phyloP scores from a whole-genome alignment of 1,140 invertebrate genomes.

The Leucophenga varia region DNA sequence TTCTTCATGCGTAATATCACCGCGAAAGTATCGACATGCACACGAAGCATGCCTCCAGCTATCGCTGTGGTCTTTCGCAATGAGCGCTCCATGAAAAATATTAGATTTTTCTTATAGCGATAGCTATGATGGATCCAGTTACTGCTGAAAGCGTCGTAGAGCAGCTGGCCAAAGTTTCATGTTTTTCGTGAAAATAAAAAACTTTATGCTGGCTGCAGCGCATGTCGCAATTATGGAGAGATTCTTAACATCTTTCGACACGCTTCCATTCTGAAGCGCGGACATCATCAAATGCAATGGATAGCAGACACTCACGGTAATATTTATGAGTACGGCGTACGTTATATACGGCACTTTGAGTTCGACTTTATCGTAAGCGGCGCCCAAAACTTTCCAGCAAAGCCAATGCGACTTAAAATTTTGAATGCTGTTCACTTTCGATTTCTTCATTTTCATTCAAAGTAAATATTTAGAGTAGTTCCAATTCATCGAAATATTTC shows the following conservation, averaged over 20 bases:
- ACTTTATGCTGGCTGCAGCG: conserved; percentile 30
- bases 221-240: conserved; percentile 26
- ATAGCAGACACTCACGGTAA: conserved; percentile 29
- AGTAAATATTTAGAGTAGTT: too few species aligned
- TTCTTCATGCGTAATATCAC: conserved; percentile 31
- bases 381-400: conserved; percentile 14
- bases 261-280: conserved; percentile 19
- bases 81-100: conserved; percentile 40
- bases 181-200: conserved; percentile 25
- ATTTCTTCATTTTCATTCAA: too few species aligned
- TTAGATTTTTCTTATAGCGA: conserved; percentile 38
- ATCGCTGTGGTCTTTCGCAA: conserved; percentile 24
- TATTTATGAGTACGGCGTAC: conserved; percentile 19
- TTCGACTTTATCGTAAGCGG: not conserved
- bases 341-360: conserved; percentile 5
- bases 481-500: too few species aligned
- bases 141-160: conserved; percentile 38
- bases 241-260: conserved; percentile 33
- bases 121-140: conserved; percentile 30
- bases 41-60: conserved; percentile 38
- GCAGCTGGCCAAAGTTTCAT: conserved; percentile 29
- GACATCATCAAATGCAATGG: conserved; percentile 31
- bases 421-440: not conserved
- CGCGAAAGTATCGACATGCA: conserved; percentile 41
- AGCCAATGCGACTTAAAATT: not conserved